A percentile compares a stretch with the other conserved stretches of the same genome.
phyloP scores from a whole-genome alignment of 1,140 invertebrate genomes.

The Drosophila pandora region DNA sequence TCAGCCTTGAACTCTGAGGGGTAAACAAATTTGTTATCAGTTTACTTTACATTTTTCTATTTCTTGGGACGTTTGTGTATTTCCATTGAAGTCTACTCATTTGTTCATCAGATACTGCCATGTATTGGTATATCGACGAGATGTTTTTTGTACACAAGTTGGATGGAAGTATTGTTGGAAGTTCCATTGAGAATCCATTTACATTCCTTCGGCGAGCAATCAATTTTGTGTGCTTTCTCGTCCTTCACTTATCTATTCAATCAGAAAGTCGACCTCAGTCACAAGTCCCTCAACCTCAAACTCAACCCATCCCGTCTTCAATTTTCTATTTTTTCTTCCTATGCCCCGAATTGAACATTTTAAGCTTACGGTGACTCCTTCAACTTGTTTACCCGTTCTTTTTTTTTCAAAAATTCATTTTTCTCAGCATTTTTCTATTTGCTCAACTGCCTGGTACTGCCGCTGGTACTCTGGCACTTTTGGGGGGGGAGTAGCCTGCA shows the following conservation, averaged over 20 bases:
- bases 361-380: slow-evolving; percentile 24
- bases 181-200: slow-evolving; percentile 30
- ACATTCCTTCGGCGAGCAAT: slow-evolving; percentile 43
- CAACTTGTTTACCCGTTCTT: background rate
- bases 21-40: slow-evolving; percentile 51
- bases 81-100: slow-evolving; percentile 38
- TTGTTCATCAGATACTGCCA: slow-evolving; percentile 5
- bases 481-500: background rate
- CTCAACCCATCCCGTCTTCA: background rate
- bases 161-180: slow-evolving; percentile 16
- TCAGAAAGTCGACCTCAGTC: slow-evolving; percentile 65
- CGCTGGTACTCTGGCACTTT: background rate
- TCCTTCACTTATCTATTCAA: slow-evolving; percentile 64
- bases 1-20: slow-evolving; percentile 29
- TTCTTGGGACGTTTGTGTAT: slow-evolving; percentile 14
- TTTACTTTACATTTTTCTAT: slow-evolving; percentile 31
- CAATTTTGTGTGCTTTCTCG: slow-evolving; percentile 41
- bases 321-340: background rate
- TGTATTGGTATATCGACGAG: background rate
- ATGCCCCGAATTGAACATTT: slow-evolving; percentile 29
- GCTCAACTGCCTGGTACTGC: slow-evolving; percentile 20
- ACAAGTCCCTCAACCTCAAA: slow-evolving; percentile 1
- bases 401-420: slow-evolving; percentile 46
- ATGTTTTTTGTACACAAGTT: slow-evolving; percentile 17
- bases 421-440: slow-evolving; percentile 37